Base-by-base conservation (phyloP, 1,140 invertebrate species). In the Oppia nitens region DNA sequence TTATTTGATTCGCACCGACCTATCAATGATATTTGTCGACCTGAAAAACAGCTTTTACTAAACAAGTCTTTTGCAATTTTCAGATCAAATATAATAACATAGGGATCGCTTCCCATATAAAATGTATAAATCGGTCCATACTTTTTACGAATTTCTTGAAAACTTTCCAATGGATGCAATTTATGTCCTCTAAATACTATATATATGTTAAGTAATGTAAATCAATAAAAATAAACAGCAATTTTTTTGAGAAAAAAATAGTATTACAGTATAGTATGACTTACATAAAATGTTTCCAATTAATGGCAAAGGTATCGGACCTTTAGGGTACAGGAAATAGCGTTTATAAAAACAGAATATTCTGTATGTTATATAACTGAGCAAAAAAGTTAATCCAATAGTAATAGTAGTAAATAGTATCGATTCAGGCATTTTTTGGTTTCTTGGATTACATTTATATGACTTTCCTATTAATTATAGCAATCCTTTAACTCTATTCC, bases 91-190 rank as follows among this genome's bases (percentile, higher is more conserved):
- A 54, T 28, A 21, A 26, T 28, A 12, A 54, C 27, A 26, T 9
- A 20, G 9, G 53, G 53, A 54, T 20, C n/a, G n/a, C 20, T 50
- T 9, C 53, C 53, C 23, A 54, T 28, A n/a, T 25, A 54, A 12
- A 54, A 54, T 12, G 53, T 54, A 26, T 23, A 54, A n/a, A 54
- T 25, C 6, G 53, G 14, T 11, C 53, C 53, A 26, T 54, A 54
- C 20, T 54, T 26, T 9, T 25, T 11, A 26, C n/a, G 11, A 9
- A 50, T 9, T 11, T 9, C 12, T 11, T 14, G 25, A 12, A 26
- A 2, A 1, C 6, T 9, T 17, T 40, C 6, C 32, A 40, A 9
- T 40, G 32, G n/a, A 20, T 50, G n/a, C 21, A 11, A 14, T 21
- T 50, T 21, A 50, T 21, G 11, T 11, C n/a, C n/a, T 20, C n/a